These are phyloP conservation scores for Panthera uncia DNA, from an alignment of 2,113 vertebrate species.

Conservation along the genomic window DNA sequence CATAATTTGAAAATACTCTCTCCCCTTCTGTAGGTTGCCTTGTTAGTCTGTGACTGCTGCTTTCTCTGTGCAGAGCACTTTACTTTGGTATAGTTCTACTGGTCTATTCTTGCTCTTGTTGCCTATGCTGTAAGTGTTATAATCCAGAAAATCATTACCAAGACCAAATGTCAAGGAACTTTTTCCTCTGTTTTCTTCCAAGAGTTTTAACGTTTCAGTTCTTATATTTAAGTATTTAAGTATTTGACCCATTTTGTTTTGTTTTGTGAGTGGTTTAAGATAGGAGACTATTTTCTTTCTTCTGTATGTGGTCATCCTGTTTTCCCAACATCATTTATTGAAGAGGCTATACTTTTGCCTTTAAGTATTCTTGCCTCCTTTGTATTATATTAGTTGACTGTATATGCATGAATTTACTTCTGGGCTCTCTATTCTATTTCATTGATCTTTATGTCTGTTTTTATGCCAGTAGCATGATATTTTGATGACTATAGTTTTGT, in stretches of 20 bases:
- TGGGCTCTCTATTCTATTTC: neutral
- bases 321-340: neutral
- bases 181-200: neutral
- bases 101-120: neutral
- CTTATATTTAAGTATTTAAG: neutral
- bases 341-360: neutral
- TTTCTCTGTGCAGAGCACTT: too few species aligned
- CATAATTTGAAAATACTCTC: neutral
- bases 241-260: neutral
- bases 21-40: neutral
- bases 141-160: neutral
- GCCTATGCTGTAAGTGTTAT: neutral
- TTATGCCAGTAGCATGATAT: neutral
- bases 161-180: neutral
- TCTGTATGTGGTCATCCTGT: neutral
- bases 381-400: neutral
- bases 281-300: neutral
- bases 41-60: neutral
- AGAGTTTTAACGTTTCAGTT: neutral
- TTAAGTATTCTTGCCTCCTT: neutral
- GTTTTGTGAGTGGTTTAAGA: neutral
- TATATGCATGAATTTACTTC: neutral
- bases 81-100: neutral
- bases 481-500: neutral
- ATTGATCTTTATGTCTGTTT: neutral